These are phyloP conservation scores for Habroteleia sp. DNA, from an alignment of 2,888 invertebrate genomes.

Conservation along the genomic window DNA sequence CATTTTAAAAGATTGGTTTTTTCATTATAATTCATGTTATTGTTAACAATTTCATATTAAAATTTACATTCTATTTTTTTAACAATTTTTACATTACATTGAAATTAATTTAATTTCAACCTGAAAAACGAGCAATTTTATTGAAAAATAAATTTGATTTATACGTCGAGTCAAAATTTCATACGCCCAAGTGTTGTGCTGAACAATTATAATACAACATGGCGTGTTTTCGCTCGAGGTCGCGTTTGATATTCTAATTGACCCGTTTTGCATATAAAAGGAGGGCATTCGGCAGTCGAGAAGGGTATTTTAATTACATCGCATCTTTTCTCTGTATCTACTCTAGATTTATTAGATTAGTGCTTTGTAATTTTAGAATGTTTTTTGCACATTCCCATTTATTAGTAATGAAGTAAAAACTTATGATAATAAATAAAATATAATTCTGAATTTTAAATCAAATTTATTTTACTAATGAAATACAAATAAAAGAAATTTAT, in stretches of 20 bases:
- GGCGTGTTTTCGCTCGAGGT: conserved; percentile 65
- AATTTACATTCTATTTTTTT: too few relatives aligned
- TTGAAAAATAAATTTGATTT: conserved; percentile 3
- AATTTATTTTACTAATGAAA: too few relatives aligned
- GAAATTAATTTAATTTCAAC: too few relatives aligned
- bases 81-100: too few relatives aligned
- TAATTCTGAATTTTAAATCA: too few relatives aligned
- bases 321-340: conserved; percentile 56
- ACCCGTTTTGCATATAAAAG: conserved; percentile 74
- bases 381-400: neutral
- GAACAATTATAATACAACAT: conserved; percentile 61
- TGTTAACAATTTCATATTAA: too few relatives aligned
- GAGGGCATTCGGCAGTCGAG: conserved; percentile 68
- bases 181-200: conserved; percentile 5
- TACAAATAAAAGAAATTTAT: too few relatives aligned
- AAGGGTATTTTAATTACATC: conserved; percentile 71
- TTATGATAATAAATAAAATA: too few relatives aligned
- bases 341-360: conserved; percentile 51
- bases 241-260: conserved; percentile 77
- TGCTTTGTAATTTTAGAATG: conserved; percentile 38
- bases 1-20: too few relatives aligned
- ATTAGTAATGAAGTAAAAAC: too few relatives aligned
- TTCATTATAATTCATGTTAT: too few relatives aligned
- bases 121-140: neutral
- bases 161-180: conserved; percentile 22